These are phyloP conservation scores for Mythimna vitellina DNA, from an alignment of 2,888 invertebrate species.

Conservation along the genomic window DNA sequence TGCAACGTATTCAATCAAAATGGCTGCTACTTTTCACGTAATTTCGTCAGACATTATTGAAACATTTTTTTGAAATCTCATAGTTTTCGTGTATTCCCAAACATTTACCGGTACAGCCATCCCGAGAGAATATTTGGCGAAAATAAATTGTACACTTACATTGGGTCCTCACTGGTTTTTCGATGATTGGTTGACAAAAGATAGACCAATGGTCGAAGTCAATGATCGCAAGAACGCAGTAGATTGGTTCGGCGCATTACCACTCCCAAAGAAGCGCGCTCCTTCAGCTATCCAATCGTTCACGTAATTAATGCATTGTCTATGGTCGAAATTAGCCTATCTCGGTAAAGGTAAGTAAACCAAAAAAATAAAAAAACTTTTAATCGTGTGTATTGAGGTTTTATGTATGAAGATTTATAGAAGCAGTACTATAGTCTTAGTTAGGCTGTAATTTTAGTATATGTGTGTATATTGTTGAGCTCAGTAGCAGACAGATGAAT, in stretches of 20 bases:
- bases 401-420: not conserved
- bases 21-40: slow-evolving; percentile 85
- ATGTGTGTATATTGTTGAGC: not conserved
- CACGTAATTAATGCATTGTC: slow-evolving; percentile 86
- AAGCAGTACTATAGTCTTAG: not conserved
- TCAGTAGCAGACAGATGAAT: not conserved
- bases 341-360: slow-evolving; percentile 44
- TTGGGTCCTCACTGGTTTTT: slow-evolving; percentile 92
- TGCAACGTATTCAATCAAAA: slow-evolving; percentile 88
- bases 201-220: slow-evolving; percentile 96
- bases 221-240: slow-evolving; percentile 94
- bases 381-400: not conserved
- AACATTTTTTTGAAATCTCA: slow-evolving; percentile 61
- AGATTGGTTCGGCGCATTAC: slow-evolving; percentile 92
- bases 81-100: slow-evolving; percentile 68
- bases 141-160: slow-evolving; percentile 88
- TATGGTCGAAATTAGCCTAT: slow-evolving; percentile 76
- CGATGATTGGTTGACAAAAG: slow-evolving; percentile 97
- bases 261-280: slow-evolving; percentile 91
- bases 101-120: slow-evolving; percentile 72
- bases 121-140: slow-evolving; percentile 78
- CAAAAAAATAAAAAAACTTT: not conserved
- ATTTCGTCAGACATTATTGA: slow-evolving; percentile 73
- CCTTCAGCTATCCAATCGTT: slow-evolving; percentile 84
- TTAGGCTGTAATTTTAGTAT: not conserved